These are phyloP conservation scores for Platysternon megacephalum DNA, from an alignment of 2,113 vertebrate species.

Conservation along the genomic window DNA sequence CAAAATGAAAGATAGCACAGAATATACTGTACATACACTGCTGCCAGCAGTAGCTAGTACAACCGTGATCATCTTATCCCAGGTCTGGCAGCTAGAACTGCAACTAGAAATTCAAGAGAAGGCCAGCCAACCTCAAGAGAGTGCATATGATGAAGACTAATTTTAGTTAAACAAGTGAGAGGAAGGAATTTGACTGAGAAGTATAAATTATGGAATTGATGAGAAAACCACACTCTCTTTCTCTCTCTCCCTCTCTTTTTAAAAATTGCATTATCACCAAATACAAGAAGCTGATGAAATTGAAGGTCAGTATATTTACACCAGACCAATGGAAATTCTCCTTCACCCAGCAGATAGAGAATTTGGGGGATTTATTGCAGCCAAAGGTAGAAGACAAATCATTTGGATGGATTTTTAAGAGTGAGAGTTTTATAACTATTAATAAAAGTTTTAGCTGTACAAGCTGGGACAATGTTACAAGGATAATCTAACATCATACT, in stretches of 20 bases:
- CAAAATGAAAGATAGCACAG: background rate
- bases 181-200: background rate
- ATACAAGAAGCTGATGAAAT: background rate
- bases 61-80: background rate
- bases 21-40: background rate
- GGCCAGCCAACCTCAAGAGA: background rate
- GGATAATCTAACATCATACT: background rate
- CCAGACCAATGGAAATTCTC: background rate
- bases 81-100: background rate
- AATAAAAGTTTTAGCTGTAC: background rate
- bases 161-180: background rate
- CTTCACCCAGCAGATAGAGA: background rate
- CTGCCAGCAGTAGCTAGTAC: fast-evolving
- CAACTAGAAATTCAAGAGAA: background rate
- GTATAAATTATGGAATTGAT: background rate
- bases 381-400: background rate
- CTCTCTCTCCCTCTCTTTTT: background rate
- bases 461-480: background rate
- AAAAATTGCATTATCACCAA: background rate
- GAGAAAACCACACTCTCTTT: background rate
- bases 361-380: background rate
- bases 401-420: background rate
- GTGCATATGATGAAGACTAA: background rate
- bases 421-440: background rate
- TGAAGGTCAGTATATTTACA: background rate